Evolutionary conservation across 1,140 invertebrate species (phyloP).

Genomic region (Drosophila truncata): DNA sequence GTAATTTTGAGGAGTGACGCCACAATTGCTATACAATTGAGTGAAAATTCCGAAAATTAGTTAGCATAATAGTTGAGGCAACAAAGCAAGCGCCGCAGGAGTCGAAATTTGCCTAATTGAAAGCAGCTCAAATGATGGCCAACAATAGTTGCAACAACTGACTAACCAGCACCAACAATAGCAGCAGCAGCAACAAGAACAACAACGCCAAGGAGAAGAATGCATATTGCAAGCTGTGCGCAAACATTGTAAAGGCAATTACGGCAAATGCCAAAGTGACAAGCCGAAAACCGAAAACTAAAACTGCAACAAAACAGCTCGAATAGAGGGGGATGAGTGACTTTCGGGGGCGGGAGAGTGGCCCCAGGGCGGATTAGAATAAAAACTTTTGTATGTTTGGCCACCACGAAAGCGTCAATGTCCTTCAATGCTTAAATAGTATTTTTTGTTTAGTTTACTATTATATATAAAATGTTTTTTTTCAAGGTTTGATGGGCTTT

Average conservation of each 20-base stretch:
- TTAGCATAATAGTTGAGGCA: constrained; percentile 65
- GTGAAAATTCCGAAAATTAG: constrained; percentile 60
- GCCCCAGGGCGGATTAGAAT: constrained; percentile 19
- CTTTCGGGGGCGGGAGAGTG: constrained; percentile 7
- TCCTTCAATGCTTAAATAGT: neutral
- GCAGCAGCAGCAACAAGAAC: constrained; percentile 28
- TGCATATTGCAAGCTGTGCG: constrained; percentile 55
- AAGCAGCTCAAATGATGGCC: constrained; percentile 51
- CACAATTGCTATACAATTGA: constrained; percentile 46
- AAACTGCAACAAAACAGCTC: constrained; percentile 50
- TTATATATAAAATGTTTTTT: neutral
- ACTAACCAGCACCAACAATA: constrained; percentile 10
- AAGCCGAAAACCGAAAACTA: constrained; percentile 60
- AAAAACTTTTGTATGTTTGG: constrained; percentile 30
- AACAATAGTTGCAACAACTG: constrained; percentile 30
- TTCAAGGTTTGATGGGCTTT: too few relatives aligned
- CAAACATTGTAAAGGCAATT: constrained; percentile 73
- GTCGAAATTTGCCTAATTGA: constrained; percentile 66
- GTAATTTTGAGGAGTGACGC: neutral
- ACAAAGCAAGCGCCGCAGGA: constrained; percentile 57
- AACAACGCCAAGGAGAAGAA: constrained; percentile 33
- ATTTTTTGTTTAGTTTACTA: neutral
- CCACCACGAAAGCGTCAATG: constrained; percentile 25
- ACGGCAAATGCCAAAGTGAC: constrained; percentile 69
- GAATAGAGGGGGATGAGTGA: constrained; percentile 13